Conservation (phyloP, 2,888 invertebrate genomes). For the Ophraella communa region DNA sequence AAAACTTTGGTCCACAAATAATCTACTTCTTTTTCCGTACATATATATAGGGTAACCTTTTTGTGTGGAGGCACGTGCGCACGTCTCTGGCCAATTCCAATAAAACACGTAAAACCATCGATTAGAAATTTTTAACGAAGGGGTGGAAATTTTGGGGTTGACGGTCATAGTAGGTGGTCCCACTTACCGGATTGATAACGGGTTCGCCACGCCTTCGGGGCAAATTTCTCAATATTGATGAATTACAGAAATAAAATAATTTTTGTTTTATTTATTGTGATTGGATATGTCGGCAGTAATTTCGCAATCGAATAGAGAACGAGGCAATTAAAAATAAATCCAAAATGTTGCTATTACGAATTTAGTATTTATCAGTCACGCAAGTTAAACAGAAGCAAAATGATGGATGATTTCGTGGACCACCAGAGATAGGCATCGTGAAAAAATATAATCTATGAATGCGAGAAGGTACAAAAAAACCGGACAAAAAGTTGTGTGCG, state of each 20-base stretch:
- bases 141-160: constrained; percentile 39
- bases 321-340: constrained; percentile 25
- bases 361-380: constrained; percentile 19
- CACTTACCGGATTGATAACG: constrained; percentile 47
- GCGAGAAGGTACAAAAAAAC: neutral
- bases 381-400: constrained; percentile 27
- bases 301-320: constrained; percentile 24
- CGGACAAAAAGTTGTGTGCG: neutral
- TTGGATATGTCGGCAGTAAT: constrained; percentile 11
- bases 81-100: constrained; percentile 22
- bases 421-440: constrained; percentile 8
- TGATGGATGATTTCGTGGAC: constrained; percentile 20
- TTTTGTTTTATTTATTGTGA: constrained; percentile 36
- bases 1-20: neutral
- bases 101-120: constrained; percentile 37
- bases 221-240: constrained; percentile 51
- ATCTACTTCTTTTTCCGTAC: neutral
- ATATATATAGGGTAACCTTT: neutral
- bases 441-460: constrained; percentile 5
- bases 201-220: constrained; percentile 50
- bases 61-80: constrained; percentile 1
- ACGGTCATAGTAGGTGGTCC: constrained; percentile 52
- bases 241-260: constrained; percentile 42
- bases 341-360: constrained; percentile 23
- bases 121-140: constrained; percentile 33